Evolutionary conservation across 2,888 invertebrate genomes (phyloP), one percentile per base, ranked within the genome.

Genomic region (Clitarchus hookeri): DNA sequence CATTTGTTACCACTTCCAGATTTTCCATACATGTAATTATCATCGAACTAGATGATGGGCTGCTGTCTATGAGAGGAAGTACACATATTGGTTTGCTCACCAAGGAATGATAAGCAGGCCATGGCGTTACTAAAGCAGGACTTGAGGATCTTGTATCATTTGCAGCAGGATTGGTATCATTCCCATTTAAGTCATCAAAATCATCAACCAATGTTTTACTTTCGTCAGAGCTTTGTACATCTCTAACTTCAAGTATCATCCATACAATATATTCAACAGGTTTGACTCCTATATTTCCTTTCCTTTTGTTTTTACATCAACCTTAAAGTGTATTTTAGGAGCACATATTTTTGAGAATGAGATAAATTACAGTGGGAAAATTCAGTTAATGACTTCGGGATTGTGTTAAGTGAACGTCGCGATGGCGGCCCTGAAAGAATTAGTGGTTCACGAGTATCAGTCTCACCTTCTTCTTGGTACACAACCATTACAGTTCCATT

Each of bases 31-130:
- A 65, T n/a, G n/a, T 65, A n/a, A 6, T n/a, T n/a, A 16, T 6
- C n/a, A 23, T 65, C 48, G 65, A n/a, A 65, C 11, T 23, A 65
- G 19, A 16, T 65, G n/a, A n/a, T 65, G 23, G 54, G 25, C 54
- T 80, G 23, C 27, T 83, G 83, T 26, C 23, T 54, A 85, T 85
- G 13, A 82, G 82, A 80, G 82, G 85, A 27, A 83, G 82, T 11
- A 85, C 80, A 25, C 26, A 48, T 6, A 25, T 25, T 85, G 80
- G 82, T 23, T 85, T 79, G 26, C 26, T 53, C 44, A 85, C 27
- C 44, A 80, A 48, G 12, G 85, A 85, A 36, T 85, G 80, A 26
- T 85, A 85, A 19, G 53, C 85, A 53, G 82, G 80, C 85, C 85
- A 85, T n/a, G 53, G 13, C 11, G 85, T 80, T 82, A 85, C 44